These are phyloP conservation scores for Spodoptera litura DNA, from an alignment of 1,140 invertebrate species.

Conservation along the genomic window DNA sequence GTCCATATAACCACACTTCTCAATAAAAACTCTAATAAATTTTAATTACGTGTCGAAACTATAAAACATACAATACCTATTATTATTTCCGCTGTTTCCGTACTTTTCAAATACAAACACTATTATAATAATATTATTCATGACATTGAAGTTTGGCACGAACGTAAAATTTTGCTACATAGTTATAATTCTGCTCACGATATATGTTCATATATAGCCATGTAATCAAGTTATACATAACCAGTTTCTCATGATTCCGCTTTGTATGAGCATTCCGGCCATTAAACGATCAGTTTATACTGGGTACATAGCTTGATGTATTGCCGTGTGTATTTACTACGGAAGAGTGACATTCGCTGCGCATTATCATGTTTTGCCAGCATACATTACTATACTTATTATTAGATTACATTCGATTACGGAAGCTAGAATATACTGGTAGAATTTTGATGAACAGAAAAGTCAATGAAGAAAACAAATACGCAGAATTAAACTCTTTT, in stretches of 20 bases:
- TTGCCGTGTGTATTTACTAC: not conserved
- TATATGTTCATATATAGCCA: constrained; percentile 7
- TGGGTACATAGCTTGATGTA: too few species aligned
- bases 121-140: constrained; percentile 18
- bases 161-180: constrained; percentile 1
- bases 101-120: constrained; percentile 14
- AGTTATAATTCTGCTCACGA: constrained; percentile 17
- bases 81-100: not conserved
- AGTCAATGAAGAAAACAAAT: not conserved
- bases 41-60: not conserved
- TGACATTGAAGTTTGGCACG: constrained; percentile 17
- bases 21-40: too few species aligned
- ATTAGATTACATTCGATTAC: constrained; percentile 14
- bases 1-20: too few species aligned
- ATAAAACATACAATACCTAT: not conserved
- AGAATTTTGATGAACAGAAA: constrained; percentile 8
- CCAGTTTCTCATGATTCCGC: too few species aligned
- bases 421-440: not conserved
- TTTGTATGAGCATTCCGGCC: too few species aligned
- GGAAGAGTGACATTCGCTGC: constrained; percentile 2
- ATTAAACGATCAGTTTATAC: too few species aligned
- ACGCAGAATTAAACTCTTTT: too few species aligned
- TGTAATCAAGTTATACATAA: too few species aligned
- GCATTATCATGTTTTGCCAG: constrained; percentile 3
- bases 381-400: constrained; percentile 30